These are phyloP conservation scores for Drosophila pseudoobscura DNA, from an alignment of 1,140 invertebrate species.

Conservation along the genomic window DNA sequence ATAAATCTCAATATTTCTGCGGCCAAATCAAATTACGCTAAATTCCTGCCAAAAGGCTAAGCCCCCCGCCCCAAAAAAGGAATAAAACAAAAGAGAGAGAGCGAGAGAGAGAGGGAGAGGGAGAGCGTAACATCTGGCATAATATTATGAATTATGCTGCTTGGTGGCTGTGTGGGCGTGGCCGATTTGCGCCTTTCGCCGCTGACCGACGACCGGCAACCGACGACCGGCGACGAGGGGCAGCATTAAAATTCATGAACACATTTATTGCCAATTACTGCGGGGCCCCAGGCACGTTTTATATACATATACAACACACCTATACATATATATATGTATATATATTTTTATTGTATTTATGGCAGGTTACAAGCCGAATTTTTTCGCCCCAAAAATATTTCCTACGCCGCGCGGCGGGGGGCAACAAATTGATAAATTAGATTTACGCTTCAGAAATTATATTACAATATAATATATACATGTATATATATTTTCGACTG, in stretches of 20 bases:
- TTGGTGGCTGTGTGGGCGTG: slow-evolving; percentile 4
- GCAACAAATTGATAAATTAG: slow-evolving; percentile 78
- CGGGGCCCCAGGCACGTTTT: slow-evolving; percentile 65
- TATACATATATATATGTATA: slow-evolving; percentile 15
- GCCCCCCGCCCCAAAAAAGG: neutral
- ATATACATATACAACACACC: slow-evolving; percentile 47
- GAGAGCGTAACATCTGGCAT: slow-evolving; percentile 59
- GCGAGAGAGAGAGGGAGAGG: neutral
- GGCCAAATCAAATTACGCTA: slow-evolving; percentile 74
- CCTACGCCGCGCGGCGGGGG: slow-evolving; percentile 8
- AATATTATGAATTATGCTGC: slow-evolving; percentile 76
- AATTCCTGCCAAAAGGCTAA: slow-evolving; percentile 55
- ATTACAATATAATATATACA: slow-evolving; percentile 73
- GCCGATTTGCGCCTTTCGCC: slow-evolving; percentile 22
- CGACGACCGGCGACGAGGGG: slow-evolving; percentile 35
- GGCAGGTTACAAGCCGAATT: slow-evolving; percentile 13
- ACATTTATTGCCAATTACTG: slow-evolving; percentile 82
- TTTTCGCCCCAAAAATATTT: slow-evolving; percentile 29
- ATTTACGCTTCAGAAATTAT: slow-evolving; percentile 80
- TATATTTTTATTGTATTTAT: slow-evolving; percentile 5
- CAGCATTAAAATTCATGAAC: slow-evolving; percentile 80
- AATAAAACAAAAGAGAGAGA: slow-evolving; percentile 20
- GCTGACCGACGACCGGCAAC: slow-evolving; percentile 37
- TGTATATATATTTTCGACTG: slow-evolving; percentile 54
- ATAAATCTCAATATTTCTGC: slow-evolving; percentile 75